Evolutionary conservation across 37 sponge, comb jelly and placozoan genomes (phyloP).

Genomic region (Tethya wilhelma): DNA sequence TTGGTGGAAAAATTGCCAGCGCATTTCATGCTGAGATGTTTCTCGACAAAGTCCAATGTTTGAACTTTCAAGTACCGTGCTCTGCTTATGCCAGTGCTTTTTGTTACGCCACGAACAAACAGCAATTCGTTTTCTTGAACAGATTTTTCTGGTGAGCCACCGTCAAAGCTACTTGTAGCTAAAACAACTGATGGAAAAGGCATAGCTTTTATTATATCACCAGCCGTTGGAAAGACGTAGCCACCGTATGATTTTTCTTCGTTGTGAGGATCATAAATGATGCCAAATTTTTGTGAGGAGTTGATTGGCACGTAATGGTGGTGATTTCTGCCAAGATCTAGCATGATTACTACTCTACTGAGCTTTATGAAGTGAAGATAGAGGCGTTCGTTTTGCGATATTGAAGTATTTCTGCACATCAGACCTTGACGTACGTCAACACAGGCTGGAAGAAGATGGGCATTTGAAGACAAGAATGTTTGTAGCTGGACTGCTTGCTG

Average conservation of each 20-base stretch:
- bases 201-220: conserved; percentile 26
- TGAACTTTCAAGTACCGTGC: not conserved
- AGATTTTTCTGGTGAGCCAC: conserved; percentile 19
- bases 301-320: conserved; percentile 29
- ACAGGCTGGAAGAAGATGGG: too few species aligned
- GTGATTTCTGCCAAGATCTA: not conserved
- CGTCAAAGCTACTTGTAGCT: conserved; percentile 11
- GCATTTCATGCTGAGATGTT: not conserved
- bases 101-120: conserved; percentile 11
- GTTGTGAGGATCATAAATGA: conserved; percentile 27
- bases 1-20: conserved; percentile 6
- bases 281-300: conserved; percentile 30
- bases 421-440: too few species aligned
- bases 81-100: not conserved
- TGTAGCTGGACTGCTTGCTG: too few species aligned
- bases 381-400: conserved; percentile 1
- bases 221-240: conserved; percentile 11
- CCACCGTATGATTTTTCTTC: not conserved
- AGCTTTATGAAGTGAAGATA: conserved; percentile 20
- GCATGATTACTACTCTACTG: not conserved
- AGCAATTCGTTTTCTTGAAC: conserved; percentile 30
- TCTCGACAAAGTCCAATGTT: not conserved
- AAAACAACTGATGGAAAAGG: conserved; percentile 20
- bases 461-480: too few species aligned
- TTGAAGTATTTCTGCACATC: too few species aligned